Conservation (phyloP, 2,113 vertebrate species). For the Rhadina sibilatrix region DNA sequence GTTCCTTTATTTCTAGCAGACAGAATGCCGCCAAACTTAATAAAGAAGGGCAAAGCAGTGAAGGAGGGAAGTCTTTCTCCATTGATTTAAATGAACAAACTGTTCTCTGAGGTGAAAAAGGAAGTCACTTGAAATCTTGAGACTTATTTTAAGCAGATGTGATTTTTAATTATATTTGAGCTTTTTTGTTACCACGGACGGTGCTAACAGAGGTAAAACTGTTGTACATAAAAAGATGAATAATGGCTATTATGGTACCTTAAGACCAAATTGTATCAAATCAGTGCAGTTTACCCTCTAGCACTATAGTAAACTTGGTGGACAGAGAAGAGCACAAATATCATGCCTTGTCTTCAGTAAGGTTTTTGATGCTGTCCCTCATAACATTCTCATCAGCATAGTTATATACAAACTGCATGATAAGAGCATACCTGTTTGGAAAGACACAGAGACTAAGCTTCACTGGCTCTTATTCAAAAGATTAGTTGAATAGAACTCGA, state of each 20-base stretch:
- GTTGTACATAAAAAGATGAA: background rate
- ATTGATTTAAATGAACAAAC: background rate
- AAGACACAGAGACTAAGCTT: background rate
- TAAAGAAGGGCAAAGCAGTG: background rate
- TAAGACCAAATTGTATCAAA: background rate
- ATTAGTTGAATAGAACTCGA: background rate
- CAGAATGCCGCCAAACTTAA: background rate
- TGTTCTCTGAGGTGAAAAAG: background rate
- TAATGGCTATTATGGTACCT: background rate
- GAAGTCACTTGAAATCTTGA: background rate
- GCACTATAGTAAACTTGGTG: background rate
- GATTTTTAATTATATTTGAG: background rate
- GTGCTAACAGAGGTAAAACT: background rate
- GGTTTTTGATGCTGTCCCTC: background rate
- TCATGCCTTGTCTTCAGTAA: background rate
- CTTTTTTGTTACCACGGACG: background rate
- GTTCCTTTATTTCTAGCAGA: background rate
- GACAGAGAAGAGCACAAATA: background rate
- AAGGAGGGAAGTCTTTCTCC: background rate
- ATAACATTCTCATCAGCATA: background rate
- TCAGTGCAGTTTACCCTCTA: background rate
- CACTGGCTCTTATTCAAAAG: background rate
- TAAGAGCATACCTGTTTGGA: background rate
- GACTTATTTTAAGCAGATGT: background rate
- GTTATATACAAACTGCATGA: background rate